Percentiles rank a stretch among this genome's conserved stretches.
These are phyloP conservation scores for Antechinus flavipes DNA, from an alignment of 2,113 vertebrate species.

Conservation along the genomic window DNA sequence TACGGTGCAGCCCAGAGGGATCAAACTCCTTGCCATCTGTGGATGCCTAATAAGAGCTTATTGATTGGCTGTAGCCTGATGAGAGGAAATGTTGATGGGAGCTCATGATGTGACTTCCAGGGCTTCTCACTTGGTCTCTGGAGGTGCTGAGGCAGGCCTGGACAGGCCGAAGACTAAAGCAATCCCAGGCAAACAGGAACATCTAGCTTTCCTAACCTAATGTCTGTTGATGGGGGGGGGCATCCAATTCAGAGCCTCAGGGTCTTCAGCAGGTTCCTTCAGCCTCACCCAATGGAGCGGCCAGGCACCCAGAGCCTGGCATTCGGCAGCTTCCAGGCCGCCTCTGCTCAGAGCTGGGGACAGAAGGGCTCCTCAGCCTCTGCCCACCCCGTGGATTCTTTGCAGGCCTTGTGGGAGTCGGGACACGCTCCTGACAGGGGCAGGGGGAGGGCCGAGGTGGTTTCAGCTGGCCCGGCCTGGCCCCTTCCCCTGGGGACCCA, in stretches of 20 bases:
- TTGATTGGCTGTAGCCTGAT: background rate
- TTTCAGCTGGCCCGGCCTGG: constrained; percentile 36
- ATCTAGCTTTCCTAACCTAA: background rate
- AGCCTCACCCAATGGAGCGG: background rate
- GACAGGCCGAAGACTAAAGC: background rate
- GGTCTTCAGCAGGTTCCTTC: background rate
- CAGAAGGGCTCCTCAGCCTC: constrained; percentile 4
- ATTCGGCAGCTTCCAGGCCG: background rate
- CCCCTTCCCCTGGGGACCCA: constrained; percentile 54
- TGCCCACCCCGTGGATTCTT: constrained; percentile 22
- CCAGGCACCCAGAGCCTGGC: background rate
- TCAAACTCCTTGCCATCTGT: background rate
- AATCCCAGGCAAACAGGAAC: background rate
- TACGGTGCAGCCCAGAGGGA: background rate
- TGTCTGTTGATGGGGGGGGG: background rate
- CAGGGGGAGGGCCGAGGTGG: background rate
- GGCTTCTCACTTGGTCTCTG: background rate
- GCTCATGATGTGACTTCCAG: background rate
- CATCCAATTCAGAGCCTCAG: background rate
- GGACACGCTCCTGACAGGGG: background rate
- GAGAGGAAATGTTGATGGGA: background rate
- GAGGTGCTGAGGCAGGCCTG: background rate
- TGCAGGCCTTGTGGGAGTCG: background rate
- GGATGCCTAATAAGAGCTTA: background rate
- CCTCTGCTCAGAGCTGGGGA: background rate